Evolutionary conservation across 1,140 invertebrate genomes (phyloP).

Genomic region (roundworm (Caenorhabditis elegans)): DNA sequence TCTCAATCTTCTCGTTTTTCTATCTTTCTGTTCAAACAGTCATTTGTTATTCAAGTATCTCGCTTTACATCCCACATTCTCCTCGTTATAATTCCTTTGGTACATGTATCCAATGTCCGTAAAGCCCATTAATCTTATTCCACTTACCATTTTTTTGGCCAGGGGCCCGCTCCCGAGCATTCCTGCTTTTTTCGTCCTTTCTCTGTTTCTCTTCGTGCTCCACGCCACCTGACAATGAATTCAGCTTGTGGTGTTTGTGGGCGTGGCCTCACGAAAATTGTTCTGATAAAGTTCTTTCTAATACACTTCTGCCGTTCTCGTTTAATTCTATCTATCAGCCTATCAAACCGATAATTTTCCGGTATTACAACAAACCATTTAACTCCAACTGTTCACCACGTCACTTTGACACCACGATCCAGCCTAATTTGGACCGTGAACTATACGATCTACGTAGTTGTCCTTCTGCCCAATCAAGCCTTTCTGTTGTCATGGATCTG

Average conservation of each 20-base stretch:
- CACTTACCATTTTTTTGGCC: constrained; percentile 15
- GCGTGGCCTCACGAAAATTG: neutral
- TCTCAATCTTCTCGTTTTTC: neutral
- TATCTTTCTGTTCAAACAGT: constrained; percentile 12
- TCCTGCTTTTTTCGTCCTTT: neutral
- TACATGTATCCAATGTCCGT: constrained; percentile 30
- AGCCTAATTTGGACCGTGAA: neutral
- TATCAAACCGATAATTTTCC: constrained; percentile 10
- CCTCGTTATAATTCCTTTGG: constrained; percentile 27
- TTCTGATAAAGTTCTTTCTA: constrained; percentile 28
- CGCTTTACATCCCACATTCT: constrained; percentile 12
- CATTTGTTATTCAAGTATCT: constrained; percentile 33
- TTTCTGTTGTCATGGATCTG: neutral
- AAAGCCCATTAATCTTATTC: constrained; percentile 22
- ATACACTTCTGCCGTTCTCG: constrained; percentile 6
- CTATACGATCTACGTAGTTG: neutral
- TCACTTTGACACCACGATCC: neutral
- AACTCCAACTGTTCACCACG: neutral
- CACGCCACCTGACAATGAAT: constrained; percentile 20
- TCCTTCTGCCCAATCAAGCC: neutral
- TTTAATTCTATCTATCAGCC: neutral
- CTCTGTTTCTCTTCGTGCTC: neutral
- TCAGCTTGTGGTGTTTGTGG: constrained; percentile 15
- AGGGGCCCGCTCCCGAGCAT: neutral
- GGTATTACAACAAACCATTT: constrained; percentile 31